Evolutionary conservation across 2,113 vertebrate species (phyloP), one percentile per base, ranked within the genome.

Genomic region (Muscicapa adusta): DNA sequence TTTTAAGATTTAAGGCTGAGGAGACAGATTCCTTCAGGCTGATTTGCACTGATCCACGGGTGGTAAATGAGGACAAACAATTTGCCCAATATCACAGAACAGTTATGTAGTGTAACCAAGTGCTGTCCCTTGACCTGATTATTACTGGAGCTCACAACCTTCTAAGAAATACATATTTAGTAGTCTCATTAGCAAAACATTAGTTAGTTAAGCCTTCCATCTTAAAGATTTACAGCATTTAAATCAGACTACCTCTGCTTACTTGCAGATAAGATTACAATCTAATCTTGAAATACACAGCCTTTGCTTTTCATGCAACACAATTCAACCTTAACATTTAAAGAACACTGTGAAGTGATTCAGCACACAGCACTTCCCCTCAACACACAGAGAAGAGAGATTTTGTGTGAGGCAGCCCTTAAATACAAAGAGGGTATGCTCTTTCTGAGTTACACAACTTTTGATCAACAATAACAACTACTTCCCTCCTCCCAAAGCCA

Each of bases 181-280:
- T 29, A 1, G 5, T 79, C 88, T 88, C 18, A 63, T 62, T 86
- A 79, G 60, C 47, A 71, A 85, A 90, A 66, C 60, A 58, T 79
- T 51, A 93, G 40, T 58, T 85, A 54, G 58, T 67, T 86, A 82
- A 78, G 33, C 31, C 58, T 84, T 75, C 40, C 20, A 58, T 85
- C 50, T 73, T 76, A 70, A 85, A 89, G 51, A 71, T 74, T 93
- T 87, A 78, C 57, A 77, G 45, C 51, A 76, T 57, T 93, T 95
- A 79, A 89, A 85, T 82, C 51, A 82, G 77, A 76, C 77, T 70
- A 71, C 43, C n/a, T 67, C 91, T 92, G 87, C 67, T 75, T 80
- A 73, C 43, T 95, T 67, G 50, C 62, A 93, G 89, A 85, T 95
- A 92, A 92, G 91, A 95, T 92, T 89, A 85, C 85, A 78, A 95